phyloP scores from a whole-genome alignment of 2,888 invertebrate genomes.

The Seladonia tumulorum region DNA sequence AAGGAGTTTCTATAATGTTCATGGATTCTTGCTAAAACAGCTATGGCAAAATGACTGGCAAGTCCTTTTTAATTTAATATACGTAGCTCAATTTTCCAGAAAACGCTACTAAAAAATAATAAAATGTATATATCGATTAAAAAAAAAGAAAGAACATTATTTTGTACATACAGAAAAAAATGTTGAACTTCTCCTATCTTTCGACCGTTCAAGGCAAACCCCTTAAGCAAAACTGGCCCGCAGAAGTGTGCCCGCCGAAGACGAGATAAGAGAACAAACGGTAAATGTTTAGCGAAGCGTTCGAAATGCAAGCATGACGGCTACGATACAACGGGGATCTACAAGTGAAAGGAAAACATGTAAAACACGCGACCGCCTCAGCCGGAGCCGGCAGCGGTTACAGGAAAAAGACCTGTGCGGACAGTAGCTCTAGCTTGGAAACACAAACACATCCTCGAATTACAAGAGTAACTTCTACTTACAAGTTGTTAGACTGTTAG shows the following conservation, averaged over 20 bases:
- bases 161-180: not conserved
- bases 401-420: slow-evolving; percentile 39
- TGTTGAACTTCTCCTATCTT: not conserved
- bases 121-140: not conserved
- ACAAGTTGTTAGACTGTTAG: slow-evolving; percentile 36
- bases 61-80: not conserved
- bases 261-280: not conserved
- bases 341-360: slow-evolving; percentile 61
- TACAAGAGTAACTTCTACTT: slow-evolving; percentile 69
- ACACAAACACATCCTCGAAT: slow-evolving; percentile 44
- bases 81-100: not conserved
- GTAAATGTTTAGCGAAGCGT: not conserved
- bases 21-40: not conserved
- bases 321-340: slow-evolving; percentile 23
- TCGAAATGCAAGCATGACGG: not conserved
- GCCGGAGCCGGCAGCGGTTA: slow-evolving; percentile 30
- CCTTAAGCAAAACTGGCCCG: not conserved
- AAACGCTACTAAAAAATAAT: not conserved
- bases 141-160: not conserved
- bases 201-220: not conserved
- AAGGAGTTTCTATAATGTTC: not conserved
- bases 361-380: slow-evolving; percentile 8
- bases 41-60: not conserved
- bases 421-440: slow-evolving; percentile 10
- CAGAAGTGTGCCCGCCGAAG: not conserved